Conservation (phyloP, 2,888 invertebrate species). For the Sisyra nigra region DNA sequence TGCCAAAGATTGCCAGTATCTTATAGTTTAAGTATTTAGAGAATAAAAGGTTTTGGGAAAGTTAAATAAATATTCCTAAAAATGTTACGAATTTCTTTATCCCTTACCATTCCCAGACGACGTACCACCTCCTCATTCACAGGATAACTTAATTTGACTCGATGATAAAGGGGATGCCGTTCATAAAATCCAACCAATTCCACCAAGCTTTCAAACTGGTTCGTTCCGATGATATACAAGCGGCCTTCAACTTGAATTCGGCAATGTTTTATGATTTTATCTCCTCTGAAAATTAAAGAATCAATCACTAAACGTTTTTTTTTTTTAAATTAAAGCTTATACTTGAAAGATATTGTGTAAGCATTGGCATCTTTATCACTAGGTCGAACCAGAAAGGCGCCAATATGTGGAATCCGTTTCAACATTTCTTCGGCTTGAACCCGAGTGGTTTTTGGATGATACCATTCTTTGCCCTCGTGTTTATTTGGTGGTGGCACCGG, state of each 20-base stretch:
- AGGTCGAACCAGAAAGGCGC: constrained; percentile 86
- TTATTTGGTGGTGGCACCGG: constrained; percentile 92
- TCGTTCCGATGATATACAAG: constrained; percentile 76
- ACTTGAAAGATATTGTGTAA: constrained; percentile 90
- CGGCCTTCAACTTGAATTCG: constrained; percentile 86
- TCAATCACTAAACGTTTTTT: background rate
- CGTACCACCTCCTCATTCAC: constrained; percentile 61
- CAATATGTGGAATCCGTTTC: constrained; percentile 69
- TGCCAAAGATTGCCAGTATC: no score
- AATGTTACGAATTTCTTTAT: constrained; percentile 1
- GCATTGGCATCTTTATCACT: constrained; percentile 74
- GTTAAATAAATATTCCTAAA: no score
- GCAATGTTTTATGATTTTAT: constrained; percentile 93
- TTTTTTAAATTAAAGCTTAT: background rate
- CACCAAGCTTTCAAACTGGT: constrained; percentile 90
- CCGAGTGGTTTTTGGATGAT: constrained; percentile 64
- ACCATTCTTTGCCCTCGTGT: constrained; percentile 90
- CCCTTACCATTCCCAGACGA: constrained; percentile 43
- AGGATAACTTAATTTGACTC: constrained; percentile 72
- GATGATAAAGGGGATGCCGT: constrained; percentile 77
- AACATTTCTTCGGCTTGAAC: constrained; percentile 79
- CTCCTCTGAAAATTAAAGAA: constrained; percentile 43
- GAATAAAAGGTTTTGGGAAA: no score
- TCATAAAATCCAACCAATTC: constrained; percentile 87
- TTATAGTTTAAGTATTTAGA: no score